These are phyloP conservation scores for Clarias macrocephalus DNA, from an alignment of 2,113 vertebrate species.

Conservation along the genomic window DNA sequence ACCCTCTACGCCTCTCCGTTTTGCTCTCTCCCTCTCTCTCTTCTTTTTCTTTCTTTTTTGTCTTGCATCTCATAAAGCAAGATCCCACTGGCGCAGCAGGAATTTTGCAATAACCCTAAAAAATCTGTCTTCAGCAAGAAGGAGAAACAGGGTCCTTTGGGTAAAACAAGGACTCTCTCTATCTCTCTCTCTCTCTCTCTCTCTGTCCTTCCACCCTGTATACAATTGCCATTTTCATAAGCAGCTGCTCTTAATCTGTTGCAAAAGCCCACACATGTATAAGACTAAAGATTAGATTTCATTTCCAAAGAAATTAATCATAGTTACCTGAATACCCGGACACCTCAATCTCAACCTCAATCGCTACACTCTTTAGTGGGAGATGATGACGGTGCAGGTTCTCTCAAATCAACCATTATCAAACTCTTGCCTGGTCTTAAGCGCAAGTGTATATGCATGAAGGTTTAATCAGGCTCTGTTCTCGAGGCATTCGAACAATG, in stretches of 20 bases:
- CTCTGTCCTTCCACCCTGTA: neutral
- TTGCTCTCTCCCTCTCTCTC: neutral
- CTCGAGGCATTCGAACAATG: conserved; percentile 13
- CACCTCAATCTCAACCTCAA: neutral
- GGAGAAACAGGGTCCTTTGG: conserved; percentile 28
- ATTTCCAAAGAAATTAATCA: neutral
- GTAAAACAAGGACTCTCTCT: conserved; percentile 26
- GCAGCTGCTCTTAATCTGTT: conserved; percentile 9
- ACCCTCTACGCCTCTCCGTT: conserved; percentile 4
- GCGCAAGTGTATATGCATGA: neutral
- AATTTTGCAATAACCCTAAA: conserved; percentile 53
- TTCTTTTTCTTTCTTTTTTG: neutral
- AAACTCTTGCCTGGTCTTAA: neutral
- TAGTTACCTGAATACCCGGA: neutral
- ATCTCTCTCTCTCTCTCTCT: conserved; percentile 5
- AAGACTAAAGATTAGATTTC: neutral
- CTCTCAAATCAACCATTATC: neutral
- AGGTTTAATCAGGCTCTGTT: neutral
- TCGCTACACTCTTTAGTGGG: no score
- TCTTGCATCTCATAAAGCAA: conserved; percentile 10
- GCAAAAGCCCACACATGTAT: neutral
- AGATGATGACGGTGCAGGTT: neutral
- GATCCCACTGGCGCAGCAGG: conserved; percentile 49
- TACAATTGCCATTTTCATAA: neutral
- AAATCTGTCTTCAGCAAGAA: conserved; percentile 44